A percentile compares a stretch with the other conserved stretches of the same genome.
These are phyloP conservation scores for Cyclargus thomasi DNA, from an alignment of 1,140 invertebrate genomes.

Conservation along the genomic window DNA sequence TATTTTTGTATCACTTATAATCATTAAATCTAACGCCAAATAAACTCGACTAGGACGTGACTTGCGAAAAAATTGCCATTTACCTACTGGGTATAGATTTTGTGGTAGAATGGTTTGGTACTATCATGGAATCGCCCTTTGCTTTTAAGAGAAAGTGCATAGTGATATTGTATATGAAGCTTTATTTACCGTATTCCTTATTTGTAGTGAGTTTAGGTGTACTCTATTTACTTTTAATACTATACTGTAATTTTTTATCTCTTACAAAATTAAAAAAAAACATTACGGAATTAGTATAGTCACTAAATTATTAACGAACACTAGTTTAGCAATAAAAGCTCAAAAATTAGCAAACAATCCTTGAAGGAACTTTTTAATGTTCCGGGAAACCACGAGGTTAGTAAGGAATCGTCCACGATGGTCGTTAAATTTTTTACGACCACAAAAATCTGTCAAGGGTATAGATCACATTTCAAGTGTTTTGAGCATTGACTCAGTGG, in stretches of 20 bases:
- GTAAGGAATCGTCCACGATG: not conserved
- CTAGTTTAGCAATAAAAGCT: not conserved
- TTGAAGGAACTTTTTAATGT: not conserved
- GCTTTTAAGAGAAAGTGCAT: not conserved
- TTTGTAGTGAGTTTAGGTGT: not conserved
- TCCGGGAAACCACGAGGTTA: not conserved
- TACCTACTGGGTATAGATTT: conserved; percentile 38
- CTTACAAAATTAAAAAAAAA: too few species aligned
- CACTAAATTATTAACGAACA: not conserved
- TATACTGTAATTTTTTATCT: too few species aligned
- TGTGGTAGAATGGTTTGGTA: conserved; percentile 27
- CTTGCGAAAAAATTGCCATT: conserved; percentile 65
- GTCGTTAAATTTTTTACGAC: not conserved
- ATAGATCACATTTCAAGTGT: not conserved
- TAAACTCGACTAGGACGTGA: conserved; percentile 63
- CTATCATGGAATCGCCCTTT: not conserved
- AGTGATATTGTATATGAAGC: too few species aligned
- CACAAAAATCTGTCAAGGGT: not conserved
- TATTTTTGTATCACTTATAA: conserved; percentile 67
- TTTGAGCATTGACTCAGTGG: not conserved
- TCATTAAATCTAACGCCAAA: conserved; percentile 66
- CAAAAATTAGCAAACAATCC: not conserved
- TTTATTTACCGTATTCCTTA: too few species aligned
- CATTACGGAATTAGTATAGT: not conserved
- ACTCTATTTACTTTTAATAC: not conserved